Conservation (phyloP, 2,797 vertebrate genomes). For the Rhodeus uyekii region DNA sequence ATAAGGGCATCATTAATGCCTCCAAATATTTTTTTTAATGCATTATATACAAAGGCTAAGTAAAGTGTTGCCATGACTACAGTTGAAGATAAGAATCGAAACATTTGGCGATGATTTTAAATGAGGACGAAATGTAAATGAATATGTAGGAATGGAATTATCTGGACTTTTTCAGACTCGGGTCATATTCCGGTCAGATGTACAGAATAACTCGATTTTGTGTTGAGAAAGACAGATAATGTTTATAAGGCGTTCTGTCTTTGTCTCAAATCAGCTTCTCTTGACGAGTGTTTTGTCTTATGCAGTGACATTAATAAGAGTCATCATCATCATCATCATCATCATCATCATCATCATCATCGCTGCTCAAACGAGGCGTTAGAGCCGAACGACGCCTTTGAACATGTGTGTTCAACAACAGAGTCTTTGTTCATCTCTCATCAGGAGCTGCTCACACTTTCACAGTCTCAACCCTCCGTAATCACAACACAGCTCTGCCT, state of each 20-base stretch:
- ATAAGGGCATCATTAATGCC: background rate
- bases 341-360: constrained; percentile 11
- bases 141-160: background rate
- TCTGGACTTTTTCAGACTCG: too few relatives aligned
- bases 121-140: background rate
- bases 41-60: background rate
- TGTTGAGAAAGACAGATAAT: constrained; percentile 31
- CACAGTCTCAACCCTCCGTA: constrained; percentile 48
- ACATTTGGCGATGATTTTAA: background rate
- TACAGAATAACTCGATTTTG: background rate
- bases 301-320: background rate
- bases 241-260: background rate
- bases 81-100: background rate
- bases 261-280: too few relatives aligned
- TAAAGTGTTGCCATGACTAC: background rate
- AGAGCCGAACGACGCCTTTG: constrained; percentile 60
- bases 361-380: constrained; percentile 53
- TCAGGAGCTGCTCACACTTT: constrained; percentile 48
- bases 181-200: too few relatives aligned
- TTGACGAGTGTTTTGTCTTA: background rate
- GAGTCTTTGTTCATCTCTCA: constrained; percentile 43
- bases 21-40: background rate
- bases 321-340: constrained; percentile 20
- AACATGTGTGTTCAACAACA: constrained; percentile 60
- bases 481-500: constrained; percentile 38